Conservation (phyloP, 2,888 invertebrate species). For the Sinelater perroti region DNA sequence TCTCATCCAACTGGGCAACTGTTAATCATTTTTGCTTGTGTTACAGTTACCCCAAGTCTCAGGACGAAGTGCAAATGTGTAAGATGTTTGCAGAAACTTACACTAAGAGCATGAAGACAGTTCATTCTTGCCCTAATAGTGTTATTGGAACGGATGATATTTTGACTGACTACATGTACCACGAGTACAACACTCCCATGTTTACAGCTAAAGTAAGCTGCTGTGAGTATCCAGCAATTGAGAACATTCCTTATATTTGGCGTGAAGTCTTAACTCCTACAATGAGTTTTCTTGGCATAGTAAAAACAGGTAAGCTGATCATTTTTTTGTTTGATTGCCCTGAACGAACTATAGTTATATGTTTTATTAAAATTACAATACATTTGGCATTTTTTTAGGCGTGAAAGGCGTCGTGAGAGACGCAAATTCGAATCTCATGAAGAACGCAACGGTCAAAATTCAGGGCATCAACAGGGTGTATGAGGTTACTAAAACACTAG, state of each 20-base stretch:
- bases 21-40: not conserved
- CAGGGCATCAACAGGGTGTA: slow-evolving; percentile 66
- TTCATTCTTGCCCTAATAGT: slow-evolving; percentile 56
- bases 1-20: not conserved
- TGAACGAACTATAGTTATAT: too few species aligned
- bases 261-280: slow-evolving; percentile 71
- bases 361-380: too few species aligned
- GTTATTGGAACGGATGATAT: slow-evolving; percentile 59
- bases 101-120: slow-evolving; percentile 60
- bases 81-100: slow-evolving; percentile 63
- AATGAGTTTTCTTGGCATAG: slow-evolving; percentile 69
- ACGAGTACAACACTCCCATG: slow-evolving; percentile 71
- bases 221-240: slow-evolving; percentile 80
- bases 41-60: slow-evolving; percentile 48
- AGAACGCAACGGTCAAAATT: slow-evolving; percentile 76
- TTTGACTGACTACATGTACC: slow-evolving; percentile 68
- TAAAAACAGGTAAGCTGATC: slow-evolving; percentile 74
- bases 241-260: slow-evolving; percentile 76
- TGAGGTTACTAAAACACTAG: slow-evolving; percentile 73
- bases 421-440: slow-evolving; percentile 69
- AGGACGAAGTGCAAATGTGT: slow-evolving; percentile 55
- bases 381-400: slow-evolving; percentile 68
- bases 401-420: slow-evolving; percentile 77
- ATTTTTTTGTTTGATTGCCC: not conserved
- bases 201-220: slow-evolving; percentile 80